These are phyloP conservation scores for Neopipo cinnamomea DNA, from an alignment of 2,113 vertebrate genomes.

Conservation along the genomic window DNA sequence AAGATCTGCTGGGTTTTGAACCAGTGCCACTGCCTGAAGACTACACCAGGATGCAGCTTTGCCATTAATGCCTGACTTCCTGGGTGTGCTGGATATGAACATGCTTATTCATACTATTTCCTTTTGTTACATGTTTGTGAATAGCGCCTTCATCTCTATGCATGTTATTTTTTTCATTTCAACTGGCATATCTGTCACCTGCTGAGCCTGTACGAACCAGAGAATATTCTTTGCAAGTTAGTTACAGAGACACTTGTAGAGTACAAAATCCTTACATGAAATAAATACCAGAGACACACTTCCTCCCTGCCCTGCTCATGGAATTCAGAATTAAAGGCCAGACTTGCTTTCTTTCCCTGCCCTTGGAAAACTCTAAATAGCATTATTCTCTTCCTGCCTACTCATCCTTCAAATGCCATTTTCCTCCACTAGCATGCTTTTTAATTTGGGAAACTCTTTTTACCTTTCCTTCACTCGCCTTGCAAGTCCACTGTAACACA, in stretches of 20 bases:
- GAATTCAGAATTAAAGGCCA: slow-evolving; percentile 10
- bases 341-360: neutral
- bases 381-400: neutral
- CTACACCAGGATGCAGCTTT: neutral
- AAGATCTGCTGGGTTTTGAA: neutral
- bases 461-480: neutral
- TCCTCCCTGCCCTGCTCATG: neutral
- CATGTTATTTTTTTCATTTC: neutral
- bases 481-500: neutral
- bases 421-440: neutral
- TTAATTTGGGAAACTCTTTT: neutral
- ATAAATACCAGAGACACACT: neutral
- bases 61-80: neutral
- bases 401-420: neutral
- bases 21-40: neutral
- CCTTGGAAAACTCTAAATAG: neutral
- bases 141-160: neutral
- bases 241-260: neutral
- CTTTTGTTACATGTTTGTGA: neutral
- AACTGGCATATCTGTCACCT: neutral
- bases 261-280: neutral
- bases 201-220: neutral
- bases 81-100: neutral
- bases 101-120: neutral
- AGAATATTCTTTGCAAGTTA: neutral